phyloP scores from a whole-genome alignment of 1,140 invertebrate species.

The Hylaeus volcanicus region DNA sequence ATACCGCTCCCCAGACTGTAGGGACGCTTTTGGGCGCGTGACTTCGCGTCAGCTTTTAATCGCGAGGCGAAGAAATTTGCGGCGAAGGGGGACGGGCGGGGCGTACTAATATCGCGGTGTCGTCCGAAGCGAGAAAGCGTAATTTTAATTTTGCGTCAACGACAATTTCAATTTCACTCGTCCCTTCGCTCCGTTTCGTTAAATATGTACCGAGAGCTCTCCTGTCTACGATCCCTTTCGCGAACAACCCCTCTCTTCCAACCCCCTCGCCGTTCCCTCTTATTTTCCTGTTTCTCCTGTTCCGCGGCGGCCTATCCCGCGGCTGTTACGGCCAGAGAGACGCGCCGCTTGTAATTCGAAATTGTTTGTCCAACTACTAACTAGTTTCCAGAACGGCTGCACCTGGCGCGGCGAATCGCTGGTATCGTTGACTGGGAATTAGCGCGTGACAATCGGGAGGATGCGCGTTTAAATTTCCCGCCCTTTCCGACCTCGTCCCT shows the following conservation, averaged over 20 bases:
- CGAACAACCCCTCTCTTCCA: neutral
- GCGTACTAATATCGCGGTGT: constrained; percentile 30
- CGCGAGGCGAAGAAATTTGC: neutral
- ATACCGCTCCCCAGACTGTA: neutral
- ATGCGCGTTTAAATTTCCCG: neutral
- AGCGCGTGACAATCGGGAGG: constrained; percentile 20
- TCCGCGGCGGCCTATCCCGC: neutral
- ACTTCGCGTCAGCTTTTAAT: constrained; percentile 21
- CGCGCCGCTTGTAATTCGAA: constrained; percentile 64
- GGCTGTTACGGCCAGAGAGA: constrained; percentile 30
- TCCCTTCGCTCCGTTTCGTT: neutral
- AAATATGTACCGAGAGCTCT: constrained; percentile 25
- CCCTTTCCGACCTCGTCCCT: neutral
- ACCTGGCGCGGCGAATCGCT: constrained; percentile 43
- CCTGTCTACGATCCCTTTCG: neutral
- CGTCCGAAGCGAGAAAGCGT: constrained; percentile 13
- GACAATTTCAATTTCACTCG: constrained; percentile 37
- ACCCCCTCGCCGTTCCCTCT: neutral
- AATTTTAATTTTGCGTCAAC: constrained; percentile 49
- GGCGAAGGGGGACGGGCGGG: neutral
- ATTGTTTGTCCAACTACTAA: constrained; percentile 73
- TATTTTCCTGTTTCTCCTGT: neutral
- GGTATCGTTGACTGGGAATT: constrained; percentile 64
- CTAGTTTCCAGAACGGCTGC: constrained; percentile 61
- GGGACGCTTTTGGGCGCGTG: neutral